phyloP scores from a whole-genome alignment of 2,888 invertebrate genomes.

The Enchytraeus crypticus region DNA sequence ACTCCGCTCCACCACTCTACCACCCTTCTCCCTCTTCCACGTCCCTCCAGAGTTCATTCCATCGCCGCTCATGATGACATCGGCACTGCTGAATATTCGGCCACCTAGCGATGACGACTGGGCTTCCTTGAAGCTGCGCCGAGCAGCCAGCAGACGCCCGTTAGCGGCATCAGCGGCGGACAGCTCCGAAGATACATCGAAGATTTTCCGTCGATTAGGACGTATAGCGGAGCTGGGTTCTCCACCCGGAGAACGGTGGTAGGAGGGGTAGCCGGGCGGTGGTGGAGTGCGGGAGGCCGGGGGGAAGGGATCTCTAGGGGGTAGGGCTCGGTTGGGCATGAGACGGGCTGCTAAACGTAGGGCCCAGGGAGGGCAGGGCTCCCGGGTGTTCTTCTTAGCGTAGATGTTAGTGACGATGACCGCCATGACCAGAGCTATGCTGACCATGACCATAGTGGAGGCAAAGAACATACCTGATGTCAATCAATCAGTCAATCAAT shows the following conservation, averaged over 20 bases:
- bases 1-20: background rate
- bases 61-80: background rate
- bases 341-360: conserved; percentile 20
- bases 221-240: background rate
- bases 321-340: conserved; percentile 6
- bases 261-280: background rate
- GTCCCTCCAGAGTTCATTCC: background rate
- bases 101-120: background rate
- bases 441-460: conserved; percentile 31
- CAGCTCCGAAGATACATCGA: conserved; percentile 13
- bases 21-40: background rate
- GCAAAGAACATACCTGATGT: conserved; percentile 31
- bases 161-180: conserved; percentile 13
- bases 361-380: conserved; percentile 23
- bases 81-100: background rate
- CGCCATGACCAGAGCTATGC: conserved; percentile 30
- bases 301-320: background rate
- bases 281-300: background rate
- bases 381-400: conserved; percentile 24
- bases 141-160: conserved; percentile 11
- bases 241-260: background rate
- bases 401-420: conserved; percentile 30
- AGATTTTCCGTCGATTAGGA: conserved; percentile 16
- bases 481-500: too few species aligned
- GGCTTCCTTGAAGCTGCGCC: background rate